These are phyloP conservation scores for Gortyna flavago DNA, from an alignment of 2,888 invertebrate genomes.

Conservation along the genomic window DNA sequence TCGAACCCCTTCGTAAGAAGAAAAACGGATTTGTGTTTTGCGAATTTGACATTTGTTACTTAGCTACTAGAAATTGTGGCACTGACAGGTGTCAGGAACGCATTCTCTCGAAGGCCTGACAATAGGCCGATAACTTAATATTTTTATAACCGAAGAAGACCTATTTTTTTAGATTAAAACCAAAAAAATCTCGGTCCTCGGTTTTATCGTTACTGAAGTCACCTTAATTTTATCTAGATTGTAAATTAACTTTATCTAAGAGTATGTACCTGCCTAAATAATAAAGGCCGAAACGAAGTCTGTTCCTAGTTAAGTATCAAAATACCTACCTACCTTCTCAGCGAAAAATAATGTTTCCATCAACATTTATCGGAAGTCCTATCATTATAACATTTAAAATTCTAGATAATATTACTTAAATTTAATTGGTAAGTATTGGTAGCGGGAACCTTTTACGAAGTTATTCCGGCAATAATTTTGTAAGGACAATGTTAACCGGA, in stretches of 20 bases:
- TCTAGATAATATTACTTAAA: background rate
- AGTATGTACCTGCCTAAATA: background rate
- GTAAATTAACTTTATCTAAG: constrained; percentile 26
- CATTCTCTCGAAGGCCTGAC: no score
- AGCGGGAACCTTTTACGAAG: background rate
- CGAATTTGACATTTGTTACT: no score
- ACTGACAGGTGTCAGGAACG: no score
- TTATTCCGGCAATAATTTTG: background rate
- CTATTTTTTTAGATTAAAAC: background rate
- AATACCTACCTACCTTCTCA: background rate
- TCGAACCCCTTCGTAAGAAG: no score
- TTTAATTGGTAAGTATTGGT: constrained; percentile 11
- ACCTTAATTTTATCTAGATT: constrained; percentile 24
- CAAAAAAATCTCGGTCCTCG: background rate
- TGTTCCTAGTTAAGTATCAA: constrained; percentile 13
- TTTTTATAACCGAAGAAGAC: no score
- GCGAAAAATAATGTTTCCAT: constrained; percentile 29
- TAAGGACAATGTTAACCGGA: background rate
- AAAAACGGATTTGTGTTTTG: no score
- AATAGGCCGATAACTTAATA: no score
- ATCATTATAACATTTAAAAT: constrained; percentile 3
- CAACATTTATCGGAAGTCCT: background rate
- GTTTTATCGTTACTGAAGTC: constrained; percentile 2
- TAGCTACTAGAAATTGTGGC: no score
- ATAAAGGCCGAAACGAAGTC: background rate